Conservation (phyloP, 2,888 invertebrate genomes). For the Neuroscelio doddi region DNA sequence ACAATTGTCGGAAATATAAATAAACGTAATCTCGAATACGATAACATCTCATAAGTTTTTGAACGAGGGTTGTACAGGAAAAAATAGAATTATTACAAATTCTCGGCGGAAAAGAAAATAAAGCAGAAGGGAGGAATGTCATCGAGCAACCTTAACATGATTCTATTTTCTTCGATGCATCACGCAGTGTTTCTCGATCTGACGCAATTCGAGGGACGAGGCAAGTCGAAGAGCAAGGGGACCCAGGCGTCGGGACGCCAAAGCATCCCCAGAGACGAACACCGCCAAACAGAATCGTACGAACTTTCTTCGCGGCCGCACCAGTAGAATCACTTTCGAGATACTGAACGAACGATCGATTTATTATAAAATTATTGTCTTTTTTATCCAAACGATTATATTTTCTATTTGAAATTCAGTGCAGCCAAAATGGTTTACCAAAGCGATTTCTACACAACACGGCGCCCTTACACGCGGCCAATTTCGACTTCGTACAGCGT, state of each 20-base stretch:
- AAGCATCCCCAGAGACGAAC: slow-evolving; percentile 41
- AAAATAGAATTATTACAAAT: slow-evolving; percentile 45
- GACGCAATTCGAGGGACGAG: slow-evolving; percentile 50
- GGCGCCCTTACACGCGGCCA: slow-evolving; percentile 86
- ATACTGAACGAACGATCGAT: slow-evolving; percentile 26
- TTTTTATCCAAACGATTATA: slow-evolving; percentile 30
- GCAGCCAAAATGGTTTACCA: slow-evolving; percentile 88
- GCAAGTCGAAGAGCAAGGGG: slow-evolving; percentile 33
- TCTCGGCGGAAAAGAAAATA: slow-evolving; percentile 36
- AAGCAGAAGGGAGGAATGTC: slow-evolving; percentile 44
- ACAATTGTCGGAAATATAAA: no score
- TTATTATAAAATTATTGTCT: slow-evolving; percentile 6
- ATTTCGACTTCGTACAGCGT: slow-evolving; percentile 82
- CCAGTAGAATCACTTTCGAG: slow-evolving; percentile 47
- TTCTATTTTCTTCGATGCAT: slow-evolving; percentile 70
- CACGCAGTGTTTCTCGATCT: slow-evolving; percentile 48
- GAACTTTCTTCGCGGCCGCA: slow-evolving; percentile 69
- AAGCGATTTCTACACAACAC: slow-evolving; percentile 92
- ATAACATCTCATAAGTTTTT: slow-evolving; percentile 9
- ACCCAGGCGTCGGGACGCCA: slow-evolving; percentile 47
- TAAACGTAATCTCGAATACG: no score
- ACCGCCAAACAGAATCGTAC: slow-evolving; percentile 63
- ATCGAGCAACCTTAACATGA: slow-evolving; percentile 69
- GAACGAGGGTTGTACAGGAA: slow-evolving; percentile 26
- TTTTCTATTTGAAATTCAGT: slow-evolving; percentile 46